Evolutionary conservation across 2,888 invertebrate genomes (phyloP).

Genomic region (Cerastoderma edule): DNA sequence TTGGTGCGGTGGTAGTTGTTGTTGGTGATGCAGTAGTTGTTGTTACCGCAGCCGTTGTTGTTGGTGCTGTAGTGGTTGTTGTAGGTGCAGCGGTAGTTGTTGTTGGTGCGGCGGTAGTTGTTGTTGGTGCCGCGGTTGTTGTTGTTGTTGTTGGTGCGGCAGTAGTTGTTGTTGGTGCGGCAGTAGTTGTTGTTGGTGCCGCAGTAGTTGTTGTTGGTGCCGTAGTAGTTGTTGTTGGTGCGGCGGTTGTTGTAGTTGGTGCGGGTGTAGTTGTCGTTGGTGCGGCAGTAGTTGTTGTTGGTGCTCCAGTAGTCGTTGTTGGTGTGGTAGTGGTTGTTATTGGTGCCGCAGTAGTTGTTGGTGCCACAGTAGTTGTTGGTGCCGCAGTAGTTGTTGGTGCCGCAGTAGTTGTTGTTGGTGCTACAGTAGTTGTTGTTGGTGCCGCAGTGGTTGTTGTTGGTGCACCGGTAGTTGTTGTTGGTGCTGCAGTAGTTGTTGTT

Average conservation of each 20-base stretch:
- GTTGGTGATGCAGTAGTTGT: background rate
- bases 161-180: background rate
- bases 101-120: background rate
- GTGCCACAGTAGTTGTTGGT: background rate
- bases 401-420: background rate
- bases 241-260: background rate
- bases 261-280: background rate
- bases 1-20: background rate
- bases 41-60: background rate
- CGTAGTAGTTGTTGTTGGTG: background rate
- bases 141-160: background rate
- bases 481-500: background rate
- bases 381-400: background rate
- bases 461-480: background rate
- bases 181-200: background rate
- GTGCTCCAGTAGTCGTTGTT: background rate
- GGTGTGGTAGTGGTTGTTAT: background rate
- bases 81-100: background rate
- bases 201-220: background rate
- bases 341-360: background rate
- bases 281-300: background rate
- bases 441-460: background rate
- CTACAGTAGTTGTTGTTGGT: background rate
- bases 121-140: background rate
- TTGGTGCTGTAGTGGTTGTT: background rate